These are phyloP conservation scores for Chalcis sispes DNA, from an alignment of 2,888 invertebrate species.

Conservation along the genomic window DNA sequence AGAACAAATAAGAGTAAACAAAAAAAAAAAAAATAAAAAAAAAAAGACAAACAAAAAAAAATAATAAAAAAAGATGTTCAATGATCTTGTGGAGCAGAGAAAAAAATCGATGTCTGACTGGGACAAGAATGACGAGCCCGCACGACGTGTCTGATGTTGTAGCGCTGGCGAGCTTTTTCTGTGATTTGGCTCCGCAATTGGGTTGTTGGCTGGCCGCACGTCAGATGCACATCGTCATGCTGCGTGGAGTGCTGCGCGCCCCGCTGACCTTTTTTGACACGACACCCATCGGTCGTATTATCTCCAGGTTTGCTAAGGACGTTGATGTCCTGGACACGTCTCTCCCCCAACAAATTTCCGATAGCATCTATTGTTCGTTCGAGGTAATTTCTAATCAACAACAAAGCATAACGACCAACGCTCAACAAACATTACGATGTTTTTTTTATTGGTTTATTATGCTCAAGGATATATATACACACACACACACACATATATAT, in stretches of 20 bases:
- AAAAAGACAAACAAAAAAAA: constrained; percentile 18
- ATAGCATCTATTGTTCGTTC: constrained; percentile 84
- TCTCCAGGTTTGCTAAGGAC: constrained; percentile 86
- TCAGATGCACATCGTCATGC: constrained; percentile 75
- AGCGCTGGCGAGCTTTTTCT: constrained; percentile 83
- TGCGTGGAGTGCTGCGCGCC: constrained; percentile 75
- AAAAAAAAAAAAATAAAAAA: not conserved
- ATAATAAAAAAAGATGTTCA: not conserved
- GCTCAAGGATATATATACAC: constrained; percentile 4
- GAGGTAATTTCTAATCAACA: constrained; percentile 79
- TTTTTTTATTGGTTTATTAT: not conserved
- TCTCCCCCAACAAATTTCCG: constrained; percentile 82
- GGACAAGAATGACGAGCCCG: constrained; percentile 56
- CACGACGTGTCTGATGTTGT: constrained; percentile 77
- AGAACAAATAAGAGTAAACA: not conserved
- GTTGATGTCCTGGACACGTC: constrained; percentile 84
- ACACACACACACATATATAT: not conserved
- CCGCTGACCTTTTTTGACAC: constrained; percentile 78
- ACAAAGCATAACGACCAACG: constrained; percentile 1
- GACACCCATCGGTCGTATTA: constrained; percentile 77
- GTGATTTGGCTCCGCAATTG: constrained; percentile 83
- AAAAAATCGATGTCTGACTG: constrained; percentile 52
- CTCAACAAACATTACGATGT: constrained; percentile 4
- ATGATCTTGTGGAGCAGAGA: not conserved
- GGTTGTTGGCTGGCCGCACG: constrained; percentile 83